Conservation (phyloP, 2,888 invertebrate species). For the Polylopha cassiicola region DNA sequence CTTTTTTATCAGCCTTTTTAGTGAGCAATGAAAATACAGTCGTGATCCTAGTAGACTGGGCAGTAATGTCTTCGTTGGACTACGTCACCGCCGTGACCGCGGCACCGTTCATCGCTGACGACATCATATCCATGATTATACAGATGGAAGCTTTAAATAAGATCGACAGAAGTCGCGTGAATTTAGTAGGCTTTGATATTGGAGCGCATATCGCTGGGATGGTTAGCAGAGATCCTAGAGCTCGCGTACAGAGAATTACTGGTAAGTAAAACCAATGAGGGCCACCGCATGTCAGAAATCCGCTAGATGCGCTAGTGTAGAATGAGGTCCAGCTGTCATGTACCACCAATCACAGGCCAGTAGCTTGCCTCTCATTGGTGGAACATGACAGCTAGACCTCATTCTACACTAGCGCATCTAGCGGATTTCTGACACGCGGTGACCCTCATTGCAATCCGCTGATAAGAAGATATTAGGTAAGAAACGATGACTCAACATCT, state of each 20-base stretch:
- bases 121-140: constrained; percentile 11
- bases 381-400: no score
- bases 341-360: no score
- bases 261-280: no score
- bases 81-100: constrained; percentile 12
- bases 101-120: constrained; percentile 14
- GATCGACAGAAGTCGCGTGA: constrained; percentile 8
- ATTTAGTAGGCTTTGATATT: constrained; percentile 23
- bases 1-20: constrained; percentile 18
- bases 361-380: no score
- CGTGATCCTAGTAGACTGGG: constrained; percentile 23
- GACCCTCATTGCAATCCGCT: no score
- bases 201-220: constrained; percentile 25
- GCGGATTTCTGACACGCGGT: no score
- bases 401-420: no score
- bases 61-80: constrained; percentile 12
- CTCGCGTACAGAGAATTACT: constrained; percentile 21
- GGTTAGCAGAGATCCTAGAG: constrained; percentile 17
- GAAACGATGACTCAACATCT: no score
- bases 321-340: no score
- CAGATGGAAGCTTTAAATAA: constrained; percentile 1
- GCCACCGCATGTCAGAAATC: no score
- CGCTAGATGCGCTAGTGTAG: no score
- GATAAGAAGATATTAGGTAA: no score
- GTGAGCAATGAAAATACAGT: not conserved